A percentile compares a stretch with the other conserved stretches of the same genome.
Conservation (phyloP, 2,113 vertebrate genomes). For the Monopterus albus region DNA sequence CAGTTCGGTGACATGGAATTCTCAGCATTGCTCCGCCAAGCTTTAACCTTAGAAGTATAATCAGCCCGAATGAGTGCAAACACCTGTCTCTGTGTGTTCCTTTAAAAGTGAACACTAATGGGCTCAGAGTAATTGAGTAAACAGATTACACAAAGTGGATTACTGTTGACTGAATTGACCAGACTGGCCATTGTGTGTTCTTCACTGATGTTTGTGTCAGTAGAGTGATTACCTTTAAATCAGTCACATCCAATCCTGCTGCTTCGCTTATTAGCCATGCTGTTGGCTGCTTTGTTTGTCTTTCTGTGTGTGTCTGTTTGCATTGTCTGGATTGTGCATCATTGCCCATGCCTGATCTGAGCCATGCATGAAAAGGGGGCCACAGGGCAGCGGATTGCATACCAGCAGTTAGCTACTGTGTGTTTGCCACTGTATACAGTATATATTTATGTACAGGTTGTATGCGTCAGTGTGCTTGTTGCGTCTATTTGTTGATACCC, state of each 20-base stretch:
- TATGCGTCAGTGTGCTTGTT: not conserved
- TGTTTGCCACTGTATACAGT: not conserved
- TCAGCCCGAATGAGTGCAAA: conserved; percentile 11
- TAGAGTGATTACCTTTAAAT: conserved; percentile 14
- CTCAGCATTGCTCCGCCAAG: not conserved
- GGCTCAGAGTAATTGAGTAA: not conserved
- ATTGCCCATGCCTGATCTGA: conserved; percentile 24
- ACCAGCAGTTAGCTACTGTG: conserved; percentile 15
- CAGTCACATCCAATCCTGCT: conserved; percentile 15
- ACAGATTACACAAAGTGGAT: conserved; percentile 18
- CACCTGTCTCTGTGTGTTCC: too few species aligned
- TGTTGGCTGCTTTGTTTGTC: conserved; percentile 15
- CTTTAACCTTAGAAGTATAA: conserved; percentile 5
- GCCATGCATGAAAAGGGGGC: conserved; percentile 24
- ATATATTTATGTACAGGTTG: not conserved
- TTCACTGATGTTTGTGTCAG: not conserved
- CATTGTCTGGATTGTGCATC: conserved; percentile 9
- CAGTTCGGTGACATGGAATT: not conserved
- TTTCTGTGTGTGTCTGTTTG: not conserved
- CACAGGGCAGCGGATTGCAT: not conserved
- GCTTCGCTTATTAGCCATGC: not conserved
- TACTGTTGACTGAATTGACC: not conserved
- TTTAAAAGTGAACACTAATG: too few species aligned
- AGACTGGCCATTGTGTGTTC: too few species aligned
- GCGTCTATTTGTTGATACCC: not conserved